A percentile compares a stretch with the other conserved stretches of the same genome.
These are phyloP conservation scores for Heterodera schachtii DNA, from an alignment of 1,140 invertebrate genomes.

Conservation along the genomic window DNA sequence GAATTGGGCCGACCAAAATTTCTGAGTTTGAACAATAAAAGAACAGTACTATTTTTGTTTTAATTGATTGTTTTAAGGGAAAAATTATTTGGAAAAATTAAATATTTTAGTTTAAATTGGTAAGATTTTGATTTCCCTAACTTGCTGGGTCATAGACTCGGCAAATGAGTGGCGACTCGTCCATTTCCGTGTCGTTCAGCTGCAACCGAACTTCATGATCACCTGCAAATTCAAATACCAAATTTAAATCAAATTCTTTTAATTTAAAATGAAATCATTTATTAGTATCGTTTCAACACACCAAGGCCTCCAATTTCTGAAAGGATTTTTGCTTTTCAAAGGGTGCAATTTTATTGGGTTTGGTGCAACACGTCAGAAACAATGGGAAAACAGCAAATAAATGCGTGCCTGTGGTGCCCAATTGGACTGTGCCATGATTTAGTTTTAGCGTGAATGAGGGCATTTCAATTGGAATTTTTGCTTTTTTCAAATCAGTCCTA, in stretches of 20 bases:
- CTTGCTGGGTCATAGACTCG: slow-evolving; percentile 86
- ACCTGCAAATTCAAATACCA: slow-evolving; percentile 70
- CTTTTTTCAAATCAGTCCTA: not conserved
- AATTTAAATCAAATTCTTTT: not conserved
- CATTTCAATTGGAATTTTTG: no score
- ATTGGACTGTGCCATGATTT: not conserved
- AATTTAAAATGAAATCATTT: no score
- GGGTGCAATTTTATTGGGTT: no score
- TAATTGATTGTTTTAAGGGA: not conserved
- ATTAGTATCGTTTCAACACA: no score
- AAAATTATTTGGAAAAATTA: not conserved
- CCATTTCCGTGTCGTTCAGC: slow-evolving; percentile 42
- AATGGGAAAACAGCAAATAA: not conserved
- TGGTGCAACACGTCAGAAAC: not conserved
- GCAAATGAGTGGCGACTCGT: slow-evolving; percentile 68
- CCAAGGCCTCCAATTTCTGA: not conserved
- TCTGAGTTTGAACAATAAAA: slow-evolving; percentile 67
- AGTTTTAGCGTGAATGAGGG: no score
- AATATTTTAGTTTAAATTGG: no score
- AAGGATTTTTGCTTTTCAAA: not conserved
- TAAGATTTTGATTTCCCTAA: not conserved
- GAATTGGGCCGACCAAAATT: slow-evolving; percentile 85
- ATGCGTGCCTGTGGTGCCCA: not conserved
- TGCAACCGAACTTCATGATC: slow-evolving; percentile 84
- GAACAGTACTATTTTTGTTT: no score